phyloP scores from a whole-genome alignment of 2,113 vertebrate genomes.

The Macrotis lagotis region DNA sequence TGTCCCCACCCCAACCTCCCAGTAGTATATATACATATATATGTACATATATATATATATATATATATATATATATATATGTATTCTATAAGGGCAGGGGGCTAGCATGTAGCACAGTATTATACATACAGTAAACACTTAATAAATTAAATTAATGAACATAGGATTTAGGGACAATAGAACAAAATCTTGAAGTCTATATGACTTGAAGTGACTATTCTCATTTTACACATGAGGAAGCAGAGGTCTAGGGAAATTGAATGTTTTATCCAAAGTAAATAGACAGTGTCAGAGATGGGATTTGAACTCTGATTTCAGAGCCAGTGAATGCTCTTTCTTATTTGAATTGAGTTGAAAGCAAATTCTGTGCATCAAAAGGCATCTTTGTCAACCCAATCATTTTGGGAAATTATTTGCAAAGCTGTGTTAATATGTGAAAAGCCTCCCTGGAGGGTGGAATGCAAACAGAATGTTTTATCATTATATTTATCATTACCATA shows the following conservation, averaged over 20 bases:
- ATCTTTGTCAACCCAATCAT: neutral
- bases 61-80: too few relatives aligned
- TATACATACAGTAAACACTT: neutral
- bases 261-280: slow-evolving; percentile 9
- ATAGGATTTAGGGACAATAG: neutral
- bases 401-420: slow-evolving; percentile 23
- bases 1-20: neutral
- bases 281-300: neutral
- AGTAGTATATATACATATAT: neutral
- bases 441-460: neutral
- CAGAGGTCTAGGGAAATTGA: slow-evolving; percentile 5
- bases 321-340: neutral
- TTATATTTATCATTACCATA: neutral
- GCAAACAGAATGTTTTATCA: neutral
- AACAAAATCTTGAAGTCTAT: neutral
- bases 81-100: neutral
- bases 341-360: neutral
- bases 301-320: neutral
- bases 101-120: neutral
- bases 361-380: neutral
- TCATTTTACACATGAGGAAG: slow-evolving; percentile 23
- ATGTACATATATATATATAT: too few relatives aligned
- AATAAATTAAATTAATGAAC: neutral
- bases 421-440: neutral
- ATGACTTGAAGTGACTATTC: neutral